These are phyloP conservation scores for Loripinus fragilis DNA, from an alignment of 2,888 invertebrate genomes.

Conservation along the genomic window DNA sequence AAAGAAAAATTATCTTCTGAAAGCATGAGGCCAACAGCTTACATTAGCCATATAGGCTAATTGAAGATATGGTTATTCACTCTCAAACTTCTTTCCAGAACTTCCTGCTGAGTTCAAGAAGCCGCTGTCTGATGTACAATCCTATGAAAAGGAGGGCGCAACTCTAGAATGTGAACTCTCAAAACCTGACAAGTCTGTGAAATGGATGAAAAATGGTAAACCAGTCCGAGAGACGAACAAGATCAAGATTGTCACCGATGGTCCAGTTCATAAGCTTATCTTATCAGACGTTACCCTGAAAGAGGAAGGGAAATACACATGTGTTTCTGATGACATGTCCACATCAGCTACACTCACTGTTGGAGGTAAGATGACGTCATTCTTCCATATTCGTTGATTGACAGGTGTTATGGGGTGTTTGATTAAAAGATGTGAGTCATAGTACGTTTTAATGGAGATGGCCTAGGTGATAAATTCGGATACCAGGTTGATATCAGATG, in stretches of 20 bases:
- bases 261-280: constrained; percentile 72
- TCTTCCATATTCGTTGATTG: too few relatives aligned
- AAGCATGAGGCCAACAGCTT: too few relatives aligned
- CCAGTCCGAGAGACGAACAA: constrained; percentile 93
- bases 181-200: constrained; percentile 96
- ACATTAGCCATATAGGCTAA: too few relatives aligned
- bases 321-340: constrained; percentile 73
- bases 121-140: constrained; percentile 53
- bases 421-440: too few relatives aligned
- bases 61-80: too few relatives aligned
- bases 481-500: too few relatives aligned
- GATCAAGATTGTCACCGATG: constrained; percentile 92
- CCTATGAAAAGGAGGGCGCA: constrained; percentile 84
- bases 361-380: constrained; percentile 76
- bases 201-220: constrained; percentile 91
- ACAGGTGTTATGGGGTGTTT: too few relatives aligned
- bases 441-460: too few relatives aligned
- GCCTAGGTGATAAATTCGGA: too few relatives aligned
- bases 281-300: constrained; percentile 74
- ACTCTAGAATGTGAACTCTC: constrained; percentile 95
- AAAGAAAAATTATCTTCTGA: too few relatives aligned
- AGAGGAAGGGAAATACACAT: constrained; percentile 78
- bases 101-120: constrained; percentile 52
- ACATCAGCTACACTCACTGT: constrained; percentile 77
- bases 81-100: not conserved